These are phyloP conservation scores for Drosophila malerkotliana DNA, from an alignment of 1,140 invertebrate genomes.

Conservation along the genomic window DNA sequence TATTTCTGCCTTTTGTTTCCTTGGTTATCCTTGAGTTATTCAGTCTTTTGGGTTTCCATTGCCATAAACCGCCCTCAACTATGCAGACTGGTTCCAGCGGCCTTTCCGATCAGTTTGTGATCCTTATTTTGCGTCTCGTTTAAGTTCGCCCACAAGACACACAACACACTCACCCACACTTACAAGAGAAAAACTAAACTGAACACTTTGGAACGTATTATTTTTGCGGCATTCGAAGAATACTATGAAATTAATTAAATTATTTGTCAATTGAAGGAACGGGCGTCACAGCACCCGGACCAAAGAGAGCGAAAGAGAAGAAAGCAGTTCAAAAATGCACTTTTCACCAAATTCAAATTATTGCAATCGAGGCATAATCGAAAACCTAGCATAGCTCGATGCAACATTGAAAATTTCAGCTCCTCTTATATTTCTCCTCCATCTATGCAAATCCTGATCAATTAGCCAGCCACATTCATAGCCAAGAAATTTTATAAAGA, in stretches of 20 bases:
- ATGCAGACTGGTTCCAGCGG: constrained; percentile 36
- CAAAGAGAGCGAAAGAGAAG: constrained; percentile 83
- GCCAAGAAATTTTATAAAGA: constrained; percentile 46
- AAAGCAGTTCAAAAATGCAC: constrained; percentile 64
- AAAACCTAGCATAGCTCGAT: constrained; percentile 33
- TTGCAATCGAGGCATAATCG: constrained; percentile 56
- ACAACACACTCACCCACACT: constrained; percentile 15
- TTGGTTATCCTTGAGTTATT: constrained; percentile 24
- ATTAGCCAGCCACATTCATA: constrained; percentile 67
- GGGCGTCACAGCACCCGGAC: constrained; percentile 50
- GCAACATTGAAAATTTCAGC: constrained; percentile 31
- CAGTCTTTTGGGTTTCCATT: constrained; percentile 25
- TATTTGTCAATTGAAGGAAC: constrained; percentile 57
- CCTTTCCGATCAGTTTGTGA: constrained; percentile 21
- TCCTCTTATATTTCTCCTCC: constrained; percentile 9
- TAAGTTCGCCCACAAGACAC: constrained; percentile 32
- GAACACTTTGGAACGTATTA: constrained; percentile 47
- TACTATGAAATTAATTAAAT: constrained; percentile 55
- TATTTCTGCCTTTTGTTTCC: constrained; percentile 27
- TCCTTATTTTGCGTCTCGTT: constrained; percentile 27
- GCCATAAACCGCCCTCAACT: constrained; percentile 31
- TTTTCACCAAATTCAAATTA: constrained; percentile 50
- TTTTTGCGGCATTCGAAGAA: constrained; percentile 69
- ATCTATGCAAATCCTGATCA: constrained; percentile 45
- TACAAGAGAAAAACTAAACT: neutral